A percentile compares a stretch with the other conserved stretches of the same genome.
These are phyloP conservation scores for Aviceda subcristata DNA, from an alignment of 2,113 vertebrate genomes.

Conservation along the genomic window DNA sequence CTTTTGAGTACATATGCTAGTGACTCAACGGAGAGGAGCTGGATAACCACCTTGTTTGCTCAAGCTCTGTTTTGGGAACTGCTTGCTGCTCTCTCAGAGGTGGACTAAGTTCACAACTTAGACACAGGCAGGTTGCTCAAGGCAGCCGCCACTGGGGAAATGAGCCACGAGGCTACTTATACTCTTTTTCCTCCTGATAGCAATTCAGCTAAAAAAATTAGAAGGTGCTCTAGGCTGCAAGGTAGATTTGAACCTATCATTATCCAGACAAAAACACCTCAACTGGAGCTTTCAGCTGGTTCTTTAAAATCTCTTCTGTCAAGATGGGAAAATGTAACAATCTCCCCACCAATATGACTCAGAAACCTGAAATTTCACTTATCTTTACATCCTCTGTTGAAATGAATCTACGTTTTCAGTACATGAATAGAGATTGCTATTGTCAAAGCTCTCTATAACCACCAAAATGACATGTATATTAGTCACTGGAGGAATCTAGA, in stretches of 20 bases:
- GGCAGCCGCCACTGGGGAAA: not conserved
- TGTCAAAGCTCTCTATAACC: not conserved
- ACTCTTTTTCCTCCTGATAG: not conserved
- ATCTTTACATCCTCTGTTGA: not conserved
- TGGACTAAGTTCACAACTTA: not conserved
- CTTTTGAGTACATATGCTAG: not conserved
- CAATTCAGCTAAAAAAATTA: not conserved
- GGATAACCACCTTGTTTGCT: not conserved
- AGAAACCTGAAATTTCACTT: not conserved
- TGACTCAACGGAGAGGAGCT: not conserved
- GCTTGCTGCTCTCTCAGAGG: not conserved
- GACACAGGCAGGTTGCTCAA: not conserved
- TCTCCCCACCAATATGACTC: not conserved
- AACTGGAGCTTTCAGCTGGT: not conserved
- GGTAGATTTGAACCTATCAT: not conserved
- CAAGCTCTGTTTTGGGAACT: not conserved
- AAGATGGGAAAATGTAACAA: not conserved
- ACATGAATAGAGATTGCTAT: not conserved
- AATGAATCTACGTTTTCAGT: not conserved
- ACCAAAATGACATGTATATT: not conserved
- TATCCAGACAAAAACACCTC: not conserved
- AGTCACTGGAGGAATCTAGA: not conserved
- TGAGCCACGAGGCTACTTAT: not conserved
- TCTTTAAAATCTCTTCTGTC: not conserved
- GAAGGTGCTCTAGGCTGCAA: not conserved